Evolutionary conservation across 1,140 invertebrate species (phyloP).

Genomic region (Drosophila sulfurigaster): DNA sequence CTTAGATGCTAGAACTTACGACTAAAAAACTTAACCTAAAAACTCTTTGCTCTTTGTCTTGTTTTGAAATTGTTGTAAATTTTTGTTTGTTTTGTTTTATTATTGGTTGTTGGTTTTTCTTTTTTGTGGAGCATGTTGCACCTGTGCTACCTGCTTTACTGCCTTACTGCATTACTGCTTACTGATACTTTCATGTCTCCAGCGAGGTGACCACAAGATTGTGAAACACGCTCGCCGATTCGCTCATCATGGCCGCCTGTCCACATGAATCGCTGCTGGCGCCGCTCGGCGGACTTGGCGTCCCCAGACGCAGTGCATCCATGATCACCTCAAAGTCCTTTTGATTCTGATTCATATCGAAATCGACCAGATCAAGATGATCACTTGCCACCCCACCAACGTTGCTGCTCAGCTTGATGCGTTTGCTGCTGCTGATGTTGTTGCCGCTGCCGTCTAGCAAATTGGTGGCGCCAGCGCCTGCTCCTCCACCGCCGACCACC

Average conservation of each 20-base stretch:
- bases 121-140: constrained; percentile 10
- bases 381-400: constrained; percentile 3
- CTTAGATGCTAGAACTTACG: neutral
- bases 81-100: constrained; percentile 16
- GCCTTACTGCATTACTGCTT: constrained; percentile 9
- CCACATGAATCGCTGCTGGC: constrained; percentile 86
- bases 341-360: constrained; percentile 84
- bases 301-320: constrained; percentile 84
- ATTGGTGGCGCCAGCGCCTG: constrained; percentile 28
- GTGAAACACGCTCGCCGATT: constrained; percentile 89
- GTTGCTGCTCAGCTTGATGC: constrained; percentile 44
- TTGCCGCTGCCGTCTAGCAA: neutral
- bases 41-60: constrained; percentile 54
- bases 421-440: constrained; percentile 55
- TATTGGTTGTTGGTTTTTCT: constrained; percentile 16
- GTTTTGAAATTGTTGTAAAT: constrained; percentile 46
- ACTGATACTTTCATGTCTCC: constrained; percentile 87
- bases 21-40: constrained; percentile 29
- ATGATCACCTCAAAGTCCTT: constrained; percentile 85
- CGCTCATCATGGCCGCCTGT: constrained; percentile 89
- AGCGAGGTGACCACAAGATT: constrained; percentile 88
- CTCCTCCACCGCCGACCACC: neutral
- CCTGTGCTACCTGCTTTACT: constrained; percentile 17
- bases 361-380: constrained; percentile 83
- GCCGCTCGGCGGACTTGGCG: constrained; percentile 83